Evolutionary conservation across 2,113 vertebrate species (phyloP).

Genomic region (Arizona elegans): DNA sequence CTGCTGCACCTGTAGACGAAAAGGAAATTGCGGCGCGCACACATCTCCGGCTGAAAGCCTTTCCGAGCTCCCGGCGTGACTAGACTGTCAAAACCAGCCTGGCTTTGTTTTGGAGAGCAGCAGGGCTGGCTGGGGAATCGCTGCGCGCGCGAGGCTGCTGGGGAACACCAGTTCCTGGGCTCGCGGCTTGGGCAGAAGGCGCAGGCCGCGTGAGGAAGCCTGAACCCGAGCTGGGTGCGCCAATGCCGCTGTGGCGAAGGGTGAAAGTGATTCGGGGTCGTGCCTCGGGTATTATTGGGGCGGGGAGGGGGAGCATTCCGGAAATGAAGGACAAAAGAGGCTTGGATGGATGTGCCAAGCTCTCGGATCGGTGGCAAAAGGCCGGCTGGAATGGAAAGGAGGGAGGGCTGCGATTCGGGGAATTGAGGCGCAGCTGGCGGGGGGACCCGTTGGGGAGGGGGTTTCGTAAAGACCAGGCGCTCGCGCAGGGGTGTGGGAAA

Average conservation of each 20-base stretch:
- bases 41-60: neutral
- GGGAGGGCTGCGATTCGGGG: no score
- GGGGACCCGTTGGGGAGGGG: accelerated
- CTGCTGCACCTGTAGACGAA: neutral
- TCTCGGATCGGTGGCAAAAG: neutral
- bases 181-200: neutral
- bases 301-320: neutral
- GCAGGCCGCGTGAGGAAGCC: neutral
- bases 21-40: neutral
- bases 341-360: neutral
- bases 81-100: neutral
- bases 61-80: neutral
- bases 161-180: neutral
- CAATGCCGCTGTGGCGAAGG: neutral
- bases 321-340: conserved; percentile 18
- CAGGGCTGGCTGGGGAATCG: neutral
- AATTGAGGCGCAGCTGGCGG: neutral
- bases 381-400: neutral
- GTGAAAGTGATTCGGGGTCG: neutral
- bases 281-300: no score
- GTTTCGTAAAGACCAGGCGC: neutral
- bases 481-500: neutral
- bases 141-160: neutral
- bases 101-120: neutral
- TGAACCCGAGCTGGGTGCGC: neutral